Evolutionary conservation across 2,797 vertebrate species (phyloP).

Genomic region (Sandelia bainsii): DNA sequence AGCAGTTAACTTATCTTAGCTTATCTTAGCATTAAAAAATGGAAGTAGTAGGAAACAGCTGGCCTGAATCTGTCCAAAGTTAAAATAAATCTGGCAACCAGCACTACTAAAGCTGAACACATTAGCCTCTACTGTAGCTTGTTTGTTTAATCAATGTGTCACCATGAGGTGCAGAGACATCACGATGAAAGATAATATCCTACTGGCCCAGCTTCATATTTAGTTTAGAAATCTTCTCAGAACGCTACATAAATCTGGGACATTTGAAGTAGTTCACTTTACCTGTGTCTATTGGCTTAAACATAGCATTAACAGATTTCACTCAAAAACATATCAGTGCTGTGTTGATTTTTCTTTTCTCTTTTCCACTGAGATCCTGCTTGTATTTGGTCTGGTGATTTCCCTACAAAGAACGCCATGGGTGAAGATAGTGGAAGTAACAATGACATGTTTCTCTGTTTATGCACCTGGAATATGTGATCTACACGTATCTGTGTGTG

Average conservation of each 20-base stretch:
- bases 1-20: too few relatives aligned
- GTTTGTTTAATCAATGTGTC: background rate
- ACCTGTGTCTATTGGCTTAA: background rate
- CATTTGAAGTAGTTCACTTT: background rate
- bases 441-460: conserved; percentile 28
- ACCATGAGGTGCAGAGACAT: background rate
- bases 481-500: conserved; percentile 5
- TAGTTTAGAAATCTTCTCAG: too few relatives aligned
- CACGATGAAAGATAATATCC: background rate
- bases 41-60: too few relatives aligned
- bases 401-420: conserved; percentile 3
- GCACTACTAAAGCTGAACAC: background rate
- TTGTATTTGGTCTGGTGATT: conserved; percentile 32
- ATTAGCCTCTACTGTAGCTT: too few relatives aligned
- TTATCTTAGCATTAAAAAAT: too few relatives aligned
- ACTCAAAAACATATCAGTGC: background rate
- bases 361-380: conserved; percentile 30
- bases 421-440: conserved; percentile 46
- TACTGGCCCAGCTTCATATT: background rate
- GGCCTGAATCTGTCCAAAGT: too few relatives aligned
- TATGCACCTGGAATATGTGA: conserved; percentile 40
- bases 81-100: background rate
- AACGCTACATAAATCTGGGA: background rate
- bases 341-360: background rate
- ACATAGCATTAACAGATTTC: background rate